Evolutionary conservation across 2,797 vertebrate species (phyloP).

Genomic region (Enteromius trimaculatus): DNA sequence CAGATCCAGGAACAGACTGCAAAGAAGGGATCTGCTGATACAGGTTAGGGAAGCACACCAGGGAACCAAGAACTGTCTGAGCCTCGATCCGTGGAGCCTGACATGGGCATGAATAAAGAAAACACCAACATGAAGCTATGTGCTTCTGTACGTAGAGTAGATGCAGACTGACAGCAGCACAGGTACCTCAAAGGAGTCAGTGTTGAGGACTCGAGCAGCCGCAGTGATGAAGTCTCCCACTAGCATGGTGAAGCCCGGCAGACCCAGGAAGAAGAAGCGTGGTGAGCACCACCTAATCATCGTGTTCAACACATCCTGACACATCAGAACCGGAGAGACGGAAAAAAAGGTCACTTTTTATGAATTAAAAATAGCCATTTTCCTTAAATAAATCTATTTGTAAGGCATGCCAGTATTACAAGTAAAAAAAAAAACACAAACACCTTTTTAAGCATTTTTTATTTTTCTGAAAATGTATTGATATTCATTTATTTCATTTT

Average conservation of each 20-base stretch:
- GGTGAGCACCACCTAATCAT: slow-evolving; percentile 92
- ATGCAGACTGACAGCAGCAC: neutral
- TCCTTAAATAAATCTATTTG: neutral
- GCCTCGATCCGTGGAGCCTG: slow-evolving; percentile 93
- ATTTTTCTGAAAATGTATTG: neutral
- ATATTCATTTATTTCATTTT: neutral
- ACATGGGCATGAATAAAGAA: slow-evolving; percentile 18
- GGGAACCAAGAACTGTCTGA: slow-evolving; percentile 92
- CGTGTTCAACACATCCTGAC: slow-evolving; percentile 91
- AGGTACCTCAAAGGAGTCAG: slow-evolving; percentile 84
- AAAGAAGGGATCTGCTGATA: slow-evolving; percentile 86
- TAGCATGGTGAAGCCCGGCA: slow-evolving; percentile 95
- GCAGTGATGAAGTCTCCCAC: slow-evolving; percentile 91
- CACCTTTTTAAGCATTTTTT: no score
- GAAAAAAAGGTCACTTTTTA: neutral
- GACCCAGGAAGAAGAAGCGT: slow-evolving; percentile 92
- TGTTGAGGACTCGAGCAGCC: slow-evolving; percentile 84
- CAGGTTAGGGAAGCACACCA: slow-evolving; percentile 94
- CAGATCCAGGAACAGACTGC: slow-evolving; percentile 74
- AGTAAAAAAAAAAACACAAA: no score
- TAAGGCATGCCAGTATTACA: no score
- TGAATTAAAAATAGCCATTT: neutral
- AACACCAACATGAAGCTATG: neutral
- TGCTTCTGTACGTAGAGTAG: neutral
- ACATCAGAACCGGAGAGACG: slow-evolving; percentile 42